Evolutionary conservation across 53 echinoderm and acorn worm genomes (phyloP), one percentile per base, ranked within the genome.

Genomic region (Stichopus horrens): DNA sequence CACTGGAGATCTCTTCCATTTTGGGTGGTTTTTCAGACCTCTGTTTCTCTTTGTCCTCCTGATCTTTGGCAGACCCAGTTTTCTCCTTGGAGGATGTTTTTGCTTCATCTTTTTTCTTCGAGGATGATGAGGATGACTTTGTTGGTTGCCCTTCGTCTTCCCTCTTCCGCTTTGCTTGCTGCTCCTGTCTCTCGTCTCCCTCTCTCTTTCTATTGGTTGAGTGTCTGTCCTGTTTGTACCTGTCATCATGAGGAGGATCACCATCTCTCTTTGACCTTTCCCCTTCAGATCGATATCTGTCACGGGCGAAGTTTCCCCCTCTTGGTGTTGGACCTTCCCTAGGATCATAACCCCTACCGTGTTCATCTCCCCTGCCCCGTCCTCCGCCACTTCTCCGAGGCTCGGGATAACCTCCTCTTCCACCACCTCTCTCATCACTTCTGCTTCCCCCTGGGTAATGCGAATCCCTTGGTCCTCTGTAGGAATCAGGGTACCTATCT

Each of bases 371-470:
- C 37, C 73, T 54, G 14, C 73, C 73, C 21, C 86, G 60, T 68
- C 9, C 60, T 54, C 88, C 88, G 13, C 23, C 88, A 11, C 53
- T 56, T 57, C 88, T 54, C 21, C 88, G 76, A 18, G 52, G 71
- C 13, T 88, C 75, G 18, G 23, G 73, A 22, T 88, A 54, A 10
- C 74, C 21, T 76, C 58, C 77, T 84, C 73, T n/a, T 55, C 74
- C 57, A 19, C 83, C 88, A 14, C 83, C 90, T 74, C 95, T 93
- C 57, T 94, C 96, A 65, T 94, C 96, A 68, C 94, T 94, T 10
- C 94, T 89, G 83, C 20, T 73, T 52, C 67, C 89, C 14, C 14
- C 79, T 19, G 16, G 88, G 81, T 65, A 79, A 10, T 89, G 86
- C 11, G 76, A 68, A 83, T 88, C 91, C 67, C 87, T 89, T 10